Evolutionary conservation across 2,113 vertebrate genomes (phyloP).

Genomic region (Xenopus borealis): DNA sequence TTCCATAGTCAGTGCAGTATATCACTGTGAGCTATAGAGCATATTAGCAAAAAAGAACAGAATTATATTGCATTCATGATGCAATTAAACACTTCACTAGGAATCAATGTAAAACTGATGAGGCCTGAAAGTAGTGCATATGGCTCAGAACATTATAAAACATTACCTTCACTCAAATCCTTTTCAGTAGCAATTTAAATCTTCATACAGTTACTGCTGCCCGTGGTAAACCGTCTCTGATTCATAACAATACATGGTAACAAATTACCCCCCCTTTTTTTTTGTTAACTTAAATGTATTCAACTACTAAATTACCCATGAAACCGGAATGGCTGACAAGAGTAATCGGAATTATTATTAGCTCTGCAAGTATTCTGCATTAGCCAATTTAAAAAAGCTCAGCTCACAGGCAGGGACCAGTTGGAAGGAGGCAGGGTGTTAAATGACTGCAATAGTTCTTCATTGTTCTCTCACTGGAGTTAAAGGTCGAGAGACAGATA

Average conservation of each 20-base stretch:
- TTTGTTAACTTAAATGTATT: conserved; percentile 83
- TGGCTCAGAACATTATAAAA: conserved; percentile 99
- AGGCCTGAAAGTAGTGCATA: conserved; percentile 99
- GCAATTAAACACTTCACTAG: conserved; percentile 99
- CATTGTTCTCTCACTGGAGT: conserved; percentile 77
- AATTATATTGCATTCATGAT: conserved; percentile 99
- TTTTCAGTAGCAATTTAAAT: conserved; percentile 99
- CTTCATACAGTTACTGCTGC: conserved; percentile 93
- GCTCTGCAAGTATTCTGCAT: conserved; percentile 79
- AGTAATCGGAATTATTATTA: conserved; percentile 99
- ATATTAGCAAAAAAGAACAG: conserved; percentile 98
- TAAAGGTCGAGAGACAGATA: conserved; percentile 84
- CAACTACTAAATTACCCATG: conserved; percentile 99
- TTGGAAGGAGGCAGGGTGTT: conserved; percentile 76
- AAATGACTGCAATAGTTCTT: conserved; percentile 77
- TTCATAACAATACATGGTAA: conserved; percentile 94
- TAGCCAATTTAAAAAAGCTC: conserved; percentile 81
- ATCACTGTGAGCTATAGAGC: conserved; percentile 97
- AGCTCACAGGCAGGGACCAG: conserved; percentile 77
- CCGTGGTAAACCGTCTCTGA: conserved; percentile 86
- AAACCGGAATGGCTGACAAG: conserved; percentile 99
- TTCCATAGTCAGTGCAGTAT: conserved; percentile 84
- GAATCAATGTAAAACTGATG: conserved; percentile 99
- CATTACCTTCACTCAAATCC: conserved; percentile 98
- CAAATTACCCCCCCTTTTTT: conserved; percentile 80